Conservation (phyloP, 2,113 vertebrate genomes). For the Ceyx melanurus region DNA sequence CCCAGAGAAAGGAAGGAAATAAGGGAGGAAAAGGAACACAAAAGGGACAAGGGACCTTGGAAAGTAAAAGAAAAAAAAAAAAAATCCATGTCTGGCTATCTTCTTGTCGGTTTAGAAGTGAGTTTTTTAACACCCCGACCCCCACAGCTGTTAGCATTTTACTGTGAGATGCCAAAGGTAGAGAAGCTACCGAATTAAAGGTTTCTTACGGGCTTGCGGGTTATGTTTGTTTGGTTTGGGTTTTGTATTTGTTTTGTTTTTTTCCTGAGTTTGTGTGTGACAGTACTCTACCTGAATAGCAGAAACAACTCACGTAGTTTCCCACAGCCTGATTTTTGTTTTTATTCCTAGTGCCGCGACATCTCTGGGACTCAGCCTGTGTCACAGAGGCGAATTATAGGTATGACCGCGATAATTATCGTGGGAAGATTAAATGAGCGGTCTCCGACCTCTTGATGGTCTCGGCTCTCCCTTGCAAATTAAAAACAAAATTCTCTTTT, state of each 20-base stretch:
- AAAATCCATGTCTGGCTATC: not conserved
- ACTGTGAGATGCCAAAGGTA: not conserved
- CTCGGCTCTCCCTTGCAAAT: not conserved
- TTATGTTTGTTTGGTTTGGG: not conserved
- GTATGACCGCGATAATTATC: not conserved
- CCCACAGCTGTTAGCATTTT: not conserved
- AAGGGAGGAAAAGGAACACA: conserved; percentile 14
- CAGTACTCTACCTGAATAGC: not conserved
- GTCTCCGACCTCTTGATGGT: not conserved
- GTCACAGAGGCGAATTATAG: not conserved
- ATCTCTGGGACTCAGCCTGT: not conserved
- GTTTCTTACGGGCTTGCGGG: not conserved
- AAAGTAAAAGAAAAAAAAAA: conserved; percentile 11
- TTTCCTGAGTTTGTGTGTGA: not conserved
- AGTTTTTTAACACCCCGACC: not conserved
- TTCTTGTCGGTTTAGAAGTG: not conserved
- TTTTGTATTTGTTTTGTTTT: too few relatives aligned
- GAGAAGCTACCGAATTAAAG: not conserved
- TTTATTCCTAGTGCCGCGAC: not conserved
- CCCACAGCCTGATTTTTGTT: not conserved
- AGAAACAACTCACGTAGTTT: not conserved
- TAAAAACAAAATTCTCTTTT: not conserved
- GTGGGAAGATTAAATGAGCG: not conserved
- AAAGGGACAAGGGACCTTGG: conserved; percentile 58
- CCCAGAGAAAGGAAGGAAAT: conserved; percentile 33